Percentiles rank a stretch among this genome's conserved stretches.
Evolutionary conservation across 2,888 invertebrate species (phyloP).

Genomic region (Cartodere bifasciata): DNA sequence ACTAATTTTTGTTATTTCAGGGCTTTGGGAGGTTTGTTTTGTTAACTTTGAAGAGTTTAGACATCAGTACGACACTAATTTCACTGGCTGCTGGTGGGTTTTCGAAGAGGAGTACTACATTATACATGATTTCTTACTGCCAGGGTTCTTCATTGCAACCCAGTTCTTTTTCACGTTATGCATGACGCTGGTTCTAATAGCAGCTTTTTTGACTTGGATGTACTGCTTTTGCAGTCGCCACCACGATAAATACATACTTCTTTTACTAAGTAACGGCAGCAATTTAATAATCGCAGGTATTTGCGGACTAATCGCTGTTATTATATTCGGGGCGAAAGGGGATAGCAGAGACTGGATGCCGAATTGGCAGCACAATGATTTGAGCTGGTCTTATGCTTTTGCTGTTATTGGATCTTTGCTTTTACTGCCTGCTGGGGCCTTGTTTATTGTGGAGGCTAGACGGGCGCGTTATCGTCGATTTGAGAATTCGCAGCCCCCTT

Average conservation of each 20-base stretch:
- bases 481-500: conserved; percentile 52
- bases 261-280: conserved; percentile 61
- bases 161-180: conserved; percentile 89
- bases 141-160: conserved; percentile 85
- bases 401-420: conserved; percentile 67
- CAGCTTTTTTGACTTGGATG: conserved; percentile 58
- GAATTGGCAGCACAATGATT: conserved; percentile 87
- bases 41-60: conserved; percentile 76
- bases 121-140: conserved; percentile 77
- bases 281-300: conserved; percentile 60
- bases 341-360: conserved; percentile 94
- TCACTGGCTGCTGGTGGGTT: conserved; percentile 91
- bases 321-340: conserved; percentile 81
- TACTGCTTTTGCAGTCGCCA: conserved; percentile 64
- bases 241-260: conserved; percentile 61
- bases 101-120: conserved; percentile 95
- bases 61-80: conserved; percentile 70
- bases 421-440: conserved; percentile 60
- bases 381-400: conserved; percentile 88
- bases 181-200: conserved; percentile 66
- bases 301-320: conserved; percentile 70
- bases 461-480: conserved; percentile 61
- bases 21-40: conserved; percentile 93
- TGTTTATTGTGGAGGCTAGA: conserved; percentile 75
- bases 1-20: no score